phyloP scores from a whole-genome alignment of 2,797 vertebrate genomes.

The Gadopsis bispinosus region DNA sequence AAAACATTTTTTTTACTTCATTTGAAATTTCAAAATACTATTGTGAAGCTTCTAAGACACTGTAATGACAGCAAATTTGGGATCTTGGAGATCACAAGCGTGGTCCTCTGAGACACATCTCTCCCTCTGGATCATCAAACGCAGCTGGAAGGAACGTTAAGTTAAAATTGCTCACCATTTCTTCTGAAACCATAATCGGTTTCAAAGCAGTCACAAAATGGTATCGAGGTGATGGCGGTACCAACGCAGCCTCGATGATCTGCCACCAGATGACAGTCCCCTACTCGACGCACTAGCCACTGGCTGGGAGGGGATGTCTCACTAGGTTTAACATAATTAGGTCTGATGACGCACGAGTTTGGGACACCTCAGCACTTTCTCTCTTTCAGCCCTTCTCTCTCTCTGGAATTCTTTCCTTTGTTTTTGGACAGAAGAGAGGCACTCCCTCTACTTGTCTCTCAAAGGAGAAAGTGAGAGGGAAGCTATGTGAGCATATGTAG shows the following conservation, averaged over 20 bases:
- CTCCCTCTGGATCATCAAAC: background rate
- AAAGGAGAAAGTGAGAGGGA: conserved; percentile 17
- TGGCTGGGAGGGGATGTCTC: conserved; percentile 31
- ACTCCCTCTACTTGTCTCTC: conserved; percentile 10
- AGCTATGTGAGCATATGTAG: conserved; percentile 6
- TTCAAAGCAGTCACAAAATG: background rate
- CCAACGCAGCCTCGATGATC: background rate
- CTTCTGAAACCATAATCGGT: background rate
- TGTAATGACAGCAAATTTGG: background rate
- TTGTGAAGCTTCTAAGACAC: background rate
- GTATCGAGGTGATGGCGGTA: background rate
- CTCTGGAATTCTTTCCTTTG: conserved; percentile 45
- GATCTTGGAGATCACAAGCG: background rate
- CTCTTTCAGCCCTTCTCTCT: conserved; percentile 13
- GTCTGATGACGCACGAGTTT: conserved; percentile 61
- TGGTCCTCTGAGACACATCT: background rate
- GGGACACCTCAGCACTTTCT: conserved; percentile 24
- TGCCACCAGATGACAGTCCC: conserved; percentile 31
- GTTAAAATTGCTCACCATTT: background rate
- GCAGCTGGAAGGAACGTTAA: background rate
- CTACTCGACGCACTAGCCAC: background rate
- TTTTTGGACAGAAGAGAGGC: conserved; percentile 32
- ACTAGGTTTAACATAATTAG: conserved; percentile 61
- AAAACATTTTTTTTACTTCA: background rate
- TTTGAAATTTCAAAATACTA: background rate